Evolutionary conservation across 1,140 invertebrate genomes (phyloP), one percentile per base, ranked within the genome.

Genomic region (Orussus abietinus): DNA sequence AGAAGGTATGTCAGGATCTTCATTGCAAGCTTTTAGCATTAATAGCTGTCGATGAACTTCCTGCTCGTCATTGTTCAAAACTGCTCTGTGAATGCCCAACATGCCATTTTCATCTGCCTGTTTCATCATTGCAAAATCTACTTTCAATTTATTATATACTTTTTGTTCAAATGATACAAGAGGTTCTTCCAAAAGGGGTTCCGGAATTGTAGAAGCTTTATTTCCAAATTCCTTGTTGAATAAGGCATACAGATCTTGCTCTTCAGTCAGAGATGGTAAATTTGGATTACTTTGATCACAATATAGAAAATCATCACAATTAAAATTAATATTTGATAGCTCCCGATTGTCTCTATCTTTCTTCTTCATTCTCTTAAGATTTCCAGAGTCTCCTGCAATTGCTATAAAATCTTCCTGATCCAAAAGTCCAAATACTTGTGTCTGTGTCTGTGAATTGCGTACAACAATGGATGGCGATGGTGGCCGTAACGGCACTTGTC

Each of bases 11-110:
- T 66, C 59, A 2, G 64, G 33, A 31, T 37, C 31, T 21, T 50
- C 37, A 18, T 54, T 57, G 6, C 36, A 42, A 4, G 44, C 42
- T 35, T 53, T 26, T 7, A 66, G 41, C 17, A 65, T 25, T 4
- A 60, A 11, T 3, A 64, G 4, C 4, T 63, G 39, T 33, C 54
- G 61, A 20, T 54, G 26, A 6, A 66, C 45, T n/a, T 47, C 30
- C 2, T 26, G 21, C 0, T 55, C 2, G 4, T 53, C 43, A 17
- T 61, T 22, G 5, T 29, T 26, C 0, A 57, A 0, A 2, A 69
- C 55, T 9, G 64, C 64, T 17, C 29, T 56, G 30, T 69, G 66
- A 35, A 69, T 58, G 9, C 47, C 57, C 10, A 64, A 15, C 22
- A 55, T 42, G 9, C 66, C 65, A 13, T 55, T 31, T 3, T 52